Percentiles rank a stretch among this genome's conserved stretches.
Conservation (phyloP, 2,113 vertebrate genomes). For the Tichodroma muraria region DNA sequence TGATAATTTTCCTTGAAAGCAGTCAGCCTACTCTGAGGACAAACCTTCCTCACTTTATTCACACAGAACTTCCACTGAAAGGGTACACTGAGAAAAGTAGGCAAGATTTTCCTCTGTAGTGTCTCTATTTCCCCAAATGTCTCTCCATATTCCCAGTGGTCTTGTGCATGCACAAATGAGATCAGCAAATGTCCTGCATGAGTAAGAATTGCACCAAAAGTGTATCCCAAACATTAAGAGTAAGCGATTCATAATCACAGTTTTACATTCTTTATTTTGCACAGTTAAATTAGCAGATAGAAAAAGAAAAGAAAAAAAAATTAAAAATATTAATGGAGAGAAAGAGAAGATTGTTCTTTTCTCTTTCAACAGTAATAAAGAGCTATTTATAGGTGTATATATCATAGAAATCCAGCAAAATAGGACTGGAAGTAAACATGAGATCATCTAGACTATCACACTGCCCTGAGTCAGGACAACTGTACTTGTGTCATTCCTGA, state of each 20-base stretch:
- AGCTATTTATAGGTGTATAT: neutral
- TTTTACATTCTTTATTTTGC: neutral
- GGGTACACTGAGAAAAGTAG: neutral
- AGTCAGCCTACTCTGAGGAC: neutral
- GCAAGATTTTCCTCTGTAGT: neutral
- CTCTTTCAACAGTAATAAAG: neutral
- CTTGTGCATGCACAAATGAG: neutral
- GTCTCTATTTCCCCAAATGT: neutral
- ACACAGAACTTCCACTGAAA: neutral
- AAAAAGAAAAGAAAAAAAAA: neutral
- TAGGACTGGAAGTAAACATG: conserved; percentile 15
- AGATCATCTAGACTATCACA: conserved; percentile 24
- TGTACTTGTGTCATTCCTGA: neutral
- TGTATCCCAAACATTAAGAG: neutral
- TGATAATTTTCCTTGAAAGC: conserved; percentile 11
- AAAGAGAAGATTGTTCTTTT: neutral
- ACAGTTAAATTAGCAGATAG: neutral
- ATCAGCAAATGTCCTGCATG: neutral
- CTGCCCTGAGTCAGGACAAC: conserved; percentile 33
- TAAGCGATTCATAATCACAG: neutral
- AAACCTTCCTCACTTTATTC: neutral
- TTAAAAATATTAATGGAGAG: neutral
- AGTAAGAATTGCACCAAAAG: neutral
- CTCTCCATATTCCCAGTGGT: neutral
- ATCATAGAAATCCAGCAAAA: conserved; percentile 34